Percentiles rank a stretch among this genome's conserved stretches.
Evolutionary conservation across 2,888 invertebrate genomes (phyloP).

Genomic region (Hyppa rectilinea): DNA sequence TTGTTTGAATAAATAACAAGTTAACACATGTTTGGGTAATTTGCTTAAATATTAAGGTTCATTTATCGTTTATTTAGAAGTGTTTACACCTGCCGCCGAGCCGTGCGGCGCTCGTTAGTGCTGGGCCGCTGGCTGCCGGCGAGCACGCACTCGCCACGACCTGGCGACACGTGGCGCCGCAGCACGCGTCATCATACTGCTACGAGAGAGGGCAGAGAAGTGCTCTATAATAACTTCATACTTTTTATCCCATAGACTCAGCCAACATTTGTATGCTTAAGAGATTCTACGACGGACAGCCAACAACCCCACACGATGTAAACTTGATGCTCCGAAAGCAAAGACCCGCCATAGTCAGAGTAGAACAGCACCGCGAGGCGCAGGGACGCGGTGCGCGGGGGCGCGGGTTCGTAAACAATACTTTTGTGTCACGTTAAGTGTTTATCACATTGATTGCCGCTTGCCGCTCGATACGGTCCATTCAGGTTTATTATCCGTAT

Average conservation of each 20-base stretch:
- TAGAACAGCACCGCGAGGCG: not conserved
- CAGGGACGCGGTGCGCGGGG: not conserved
- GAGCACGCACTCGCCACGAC: slow-evolving; percentile 3
- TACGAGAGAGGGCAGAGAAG: too few species aligned
- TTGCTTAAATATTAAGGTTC: slow-evolving; percentile 11
- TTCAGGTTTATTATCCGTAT: slow-evolving; percentile 37
- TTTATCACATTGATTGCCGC: slow-evolving; percentile 1
- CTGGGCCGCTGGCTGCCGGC: not conserved
- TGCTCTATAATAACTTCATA: too few species aligned
- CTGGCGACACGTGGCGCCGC: not conserved
- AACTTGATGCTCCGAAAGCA: not conserved
- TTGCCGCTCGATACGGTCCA: slow-evolving; percentile 12
- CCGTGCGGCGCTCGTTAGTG: slow-evolving; percentile 30
- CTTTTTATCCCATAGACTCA: too few species aligned
- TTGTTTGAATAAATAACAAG: slow-evolving; percentile 8
- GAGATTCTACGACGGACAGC: too few species aligned
- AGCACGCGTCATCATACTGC: too few species aligned
- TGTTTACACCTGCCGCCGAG: slow-evolving; percentile 19
- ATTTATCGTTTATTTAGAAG: slow-evolving; percentile 20
- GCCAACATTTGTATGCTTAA: too few species aligned
- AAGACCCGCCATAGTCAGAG: not conserved
- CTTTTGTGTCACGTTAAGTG: slow-evolving; percentile 13
- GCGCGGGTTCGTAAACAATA: not conserved
- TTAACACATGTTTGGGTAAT: slow-evolving; percentile 31
- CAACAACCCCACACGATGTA: not conserved